A percentile compares a stretch with the other conserved stretches of the same genome.
phyloP scores from a whole-genome alignment of 2,797 vertebrate genomes.

The Microctenopoma stevenorrisi region DNA sequence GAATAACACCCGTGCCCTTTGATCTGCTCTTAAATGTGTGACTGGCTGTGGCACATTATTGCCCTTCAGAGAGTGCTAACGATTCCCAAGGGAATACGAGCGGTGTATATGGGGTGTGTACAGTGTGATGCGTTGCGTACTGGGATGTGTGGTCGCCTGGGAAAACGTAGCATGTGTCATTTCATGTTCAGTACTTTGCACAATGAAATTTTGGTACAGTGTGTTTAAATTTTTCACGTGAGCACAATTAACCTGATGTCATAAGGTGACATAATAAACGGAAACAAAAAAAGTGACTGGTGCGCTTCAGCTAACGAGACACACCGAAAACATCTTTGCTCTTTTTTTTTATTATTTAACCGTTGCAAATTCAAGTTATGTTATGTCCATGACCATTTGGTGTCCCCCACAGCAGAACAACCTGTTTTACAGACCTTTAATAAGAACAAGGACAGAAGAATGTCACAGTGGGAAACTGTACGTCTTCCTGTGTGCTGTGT shows the following conservation, averaged over 20 bases:
- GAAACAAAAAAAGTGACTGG: too few relatives aligned
- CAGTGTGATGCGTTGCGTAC: neutral
- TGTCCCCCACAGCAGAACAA: conserved; percentile 4
- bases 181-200: neutral
- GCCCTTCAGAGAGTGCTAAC: conserved; percentile 35
- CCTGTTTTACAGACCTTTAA: conserved; percentile 8
- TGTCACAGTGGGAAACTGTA: conserved; percentile 24
- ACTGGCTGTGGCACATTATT: conserved; percentile 8
- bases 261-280: conserved; percentile 45
- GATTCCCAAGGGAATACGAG: neutral
- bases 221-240: conserved; percentile 7
- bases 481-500: conserved; percentile 3
- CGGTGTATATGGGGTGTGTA: neutral
- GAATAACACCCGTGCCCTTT: conserved; percentile 28
- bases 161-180: neutral
- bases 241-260: conserved; percentile 37
- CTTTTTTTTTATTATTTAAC: neutral
- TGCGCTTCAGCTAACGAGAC: too few relatives aligned
- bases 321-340: neutral
- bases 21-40: conserved; percentile 39
- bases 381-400: conserved; percentile 7
- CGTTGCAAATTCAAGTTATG: neutral
- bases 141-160: neutral
- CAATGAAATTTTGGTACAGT: conserved; percentile 16
- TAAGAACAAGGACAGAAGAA: conserved; percentile 2